A percentile compares a stretch with the other conserved stretches of the same genome.
Evolutionary conservation across 2,113 vertebrate species (phyloP).

Genomic region (Herpailurus yagouaroundi): DNA sequence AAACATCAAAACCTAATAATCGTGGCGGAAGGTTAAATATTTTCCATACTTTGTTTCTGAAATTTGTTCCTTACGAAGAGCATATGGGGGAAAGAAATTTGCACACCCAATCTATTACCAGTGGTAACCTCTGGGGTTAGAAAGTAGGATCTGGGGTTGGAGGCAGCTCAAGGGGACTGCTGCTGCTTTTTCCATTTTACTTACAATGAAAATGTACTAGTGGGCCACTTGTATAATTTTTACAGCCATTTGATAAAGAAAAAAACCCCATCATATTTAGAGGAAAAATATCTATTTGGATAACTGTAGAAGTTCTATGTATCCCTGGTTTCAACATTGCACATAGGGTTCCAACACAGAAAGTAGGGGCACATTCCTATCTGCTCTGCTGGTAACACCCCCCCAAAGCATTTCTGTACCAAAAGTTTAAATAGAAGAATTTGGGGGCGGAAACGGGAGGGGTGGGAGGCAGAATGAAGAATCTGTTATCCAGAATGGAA

Average conservation of each 20-base stretch:
- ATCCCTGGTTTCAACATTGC: neutral
- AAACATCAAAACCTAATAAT: constrained; percentile 79
- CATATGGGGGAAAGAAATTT: constrained; percentile 54
- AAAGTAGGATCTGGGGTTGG: neutral
- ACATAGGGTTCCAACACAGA: neutral
- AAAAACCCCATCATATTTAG: neutral
- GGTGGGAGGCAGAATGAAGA: neutral
- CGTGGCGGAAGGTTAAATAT: constrained; percentile 75
- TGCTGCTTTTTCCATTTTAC: neutral
- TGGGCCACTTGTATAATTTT: neutral
- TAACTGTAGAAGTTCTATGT: neutral
- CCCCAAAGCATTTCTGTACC: neutral
- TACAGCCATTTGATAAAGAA: neutral
- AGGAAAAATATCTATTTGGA: neutral
- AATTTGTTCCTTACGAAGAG: constrained; percentile 65
- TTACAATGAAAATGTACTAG: neutral
- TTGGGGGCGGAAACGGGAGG: neutral
- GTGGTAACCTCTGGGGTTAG: neutral
- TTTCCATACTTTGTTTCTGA: constrained; percentile 78
- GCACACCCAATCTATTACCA: neutral
- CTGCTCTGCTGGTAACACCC: neutral
- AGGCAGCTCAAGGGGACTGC: neutral
- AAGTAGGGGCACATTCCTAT: neutral
- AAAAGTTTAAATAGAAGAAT: neutral
- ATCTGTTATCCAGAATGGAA: neutral